Conservation (phyloP, 23 tunicate genomes). For the Ascidia mentula region DNA sequence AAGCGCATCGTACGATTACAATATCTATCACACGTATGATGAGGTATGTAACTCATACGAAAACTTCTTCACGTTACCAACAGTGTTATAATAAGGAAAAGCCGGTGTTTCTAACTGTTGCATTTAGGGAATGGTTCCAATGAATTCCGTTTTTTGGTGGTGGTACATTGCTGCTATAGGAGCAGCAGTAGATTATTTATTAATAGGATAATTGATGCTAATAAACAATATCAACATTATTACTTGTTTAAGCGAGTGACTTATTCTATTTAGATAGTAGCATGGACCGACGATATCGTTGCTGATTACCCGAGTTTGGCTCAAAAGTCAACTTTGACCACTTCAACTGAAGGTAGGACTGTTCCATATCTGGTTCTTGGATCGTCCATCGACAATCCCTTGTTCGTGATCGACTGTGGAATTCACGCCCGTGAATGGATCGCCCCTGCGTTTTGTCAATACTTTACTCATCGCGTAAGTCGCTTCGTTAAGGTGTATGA, state of each 20-base stretch:
- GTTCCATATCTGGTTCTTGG: slow-evolving; percentile 47
- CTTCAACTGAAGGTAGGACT: slow-evolving; percentile 53
- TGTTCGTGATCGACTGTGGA: slow-evolving; percentile 88
- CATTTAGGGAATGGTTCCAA: too few relatives aligned
- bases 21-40: slow-evolving; percentile 61
- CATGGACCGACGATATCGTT: slow-evolving; percentile 58
- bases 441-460: slow-evolving; percentile 91
- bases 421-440: slow-evolving; percentile 99
- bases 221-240: too few relatives aligned
- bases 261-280: not conserved
- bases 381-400: slow-evolving; percentile 12
- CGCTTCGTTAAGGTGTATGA: too few relatives aligned
- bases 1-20: slow-evolving; percentile 35
- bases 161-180: too few relatives aligned
- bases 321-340: not conserved
- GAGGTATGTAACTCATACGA: too few relatives aligned
- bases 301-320: slow-evolving; percentile 28
- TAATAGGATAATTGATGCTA: too few relatives aligned
- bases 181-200: too few relatives aligned
- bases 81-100: too few relatives aligned
- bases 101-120: too few relatives aligned
- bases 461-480: slow-evolving; percentile 54
- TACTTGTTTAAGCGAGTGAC: not conserved
- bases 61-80: too few relatives aligned
- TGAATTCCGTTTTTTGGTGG: too few relatives aligned